A percentile compares a stretch with the other conserved stretches of the same genome.
These are phyloP conservation scores for Proterorhinus semilunaris DNA, from an alignment of 2,113 vertebrate species.

Conservation along the genomic window DNA sequence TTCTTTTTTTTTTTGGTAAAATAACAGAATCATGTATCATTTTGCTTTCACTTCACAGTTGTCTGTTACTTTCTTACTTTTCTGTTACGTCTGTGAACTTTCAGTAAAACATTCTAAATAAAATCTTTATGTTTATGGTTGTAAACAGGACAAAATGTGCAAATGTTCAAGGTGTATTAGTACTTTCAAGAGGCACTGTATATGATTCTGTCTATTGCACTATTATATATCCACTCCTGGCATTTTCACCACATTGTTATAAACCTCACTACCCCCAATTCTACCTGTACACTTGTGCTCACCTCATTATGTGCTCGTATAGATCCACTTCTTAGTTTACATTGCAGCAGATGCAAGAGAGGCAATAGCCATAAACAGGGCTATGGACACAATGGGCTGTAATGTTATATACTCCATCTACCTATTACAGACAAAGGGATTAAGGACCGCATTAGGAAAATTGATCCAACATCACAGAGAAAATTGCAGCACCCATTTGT, in stretches of 20 bases:
- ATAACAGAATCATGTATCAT: no score
- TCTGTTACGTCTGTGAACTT: no score
- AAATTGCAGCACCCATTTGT: constrained; percentile 27
- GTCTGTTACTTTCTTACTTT: no score
- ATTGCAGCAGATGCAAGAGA: constrained; percentile 2
- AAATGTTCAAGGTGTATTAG: no score
- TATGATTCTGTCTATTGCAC: no score
- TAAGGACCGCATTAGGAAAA: constrained; percentile 29
- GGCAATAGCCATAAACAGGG: constrained; percentile 16
- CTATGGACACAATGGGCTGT: constrained; percentile 8
- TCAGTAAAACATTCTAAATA: no score
- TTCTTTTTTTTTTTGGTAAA: no score
- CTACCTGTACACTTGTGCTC: not conserved
- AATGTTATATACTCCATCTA: constrained; percentile 25
- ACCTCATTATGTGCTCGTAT: not conserved
- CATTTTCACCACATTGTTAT: not conserved
- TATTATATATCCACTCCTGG: not conserved
- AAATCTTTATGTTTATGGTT: no score
- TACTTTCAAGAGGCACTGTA: no score
- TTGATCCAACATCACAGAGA: constrained; percentile 27
- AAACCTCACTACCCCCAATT: not conserved
- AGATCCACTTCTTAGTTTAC: constrained; percentile 4
- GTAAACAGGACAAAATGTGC: no score
- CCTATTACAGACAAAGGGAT: constrained; percentile 13
- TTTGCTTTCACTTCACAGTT: no score